These are phyloP conservation scores for Rhinatrema bivittatum DNA, from an alignment of 2,797 vertebrate species.

Conservation along the genomic window DNA sequence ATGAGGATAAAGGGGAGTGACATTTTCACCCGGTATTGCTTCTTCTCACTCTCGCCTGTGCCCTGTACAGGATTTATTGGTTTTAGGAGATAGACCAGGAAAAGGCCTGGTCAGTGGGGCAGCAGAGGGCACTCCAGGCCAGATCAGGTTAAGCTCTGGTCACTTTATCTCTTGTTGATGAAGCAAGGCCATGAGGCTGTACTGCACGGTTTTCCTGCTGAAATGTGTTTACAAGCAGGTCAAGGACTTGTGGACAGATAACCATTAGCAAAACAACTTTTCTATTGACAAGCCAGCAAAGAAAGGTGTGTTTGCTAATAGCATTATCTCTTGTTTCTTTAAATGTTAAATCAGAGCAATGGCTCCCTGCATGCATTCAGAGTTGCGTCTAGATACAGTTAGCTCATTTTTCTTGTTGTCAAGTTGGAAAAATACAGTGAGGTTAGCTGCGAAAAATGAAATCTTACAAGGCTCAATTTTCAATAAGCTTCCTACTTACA, in stretches of 20 bases:
- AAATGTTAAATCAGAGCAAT: conserved; percentile 17
- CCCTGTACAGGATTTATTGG: too few species aligned
- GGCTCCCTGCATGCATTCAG: conserved; percentile 13
- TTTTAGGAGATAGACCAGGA: conserved; percentile 74
- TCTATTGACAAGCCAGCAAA: conserved; percentile 57
- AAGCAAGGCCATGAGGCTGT: conserved; percentile 80
- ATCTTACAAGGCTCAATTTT: not conserved
- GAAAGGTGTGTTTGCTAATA: conserved; percentile 49
- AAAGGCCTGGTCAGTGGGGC: conserved; percentile 74
- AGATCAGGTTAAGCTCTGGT: conserved; percentile 83
- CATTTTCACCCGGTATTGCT: too few species aligned
- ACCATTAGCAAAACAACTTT: conserved; percentile 87
- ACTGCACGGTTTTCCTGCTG: conserved; percentile 75
- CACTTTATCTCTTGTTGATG: conserved; percentile 91
- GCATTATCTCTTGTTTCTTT: conserved; percentile 43
- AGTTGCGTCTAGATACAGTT: too few species aligned
- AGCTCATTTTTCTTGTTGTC: too few species aligned
- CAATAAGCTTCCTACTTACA: not conserved
- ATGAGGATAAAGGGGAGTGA: too few species aligned
- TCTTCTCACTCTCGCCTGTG: too few species aligned
- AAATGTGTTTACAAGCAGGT: conserved; percentile 94
- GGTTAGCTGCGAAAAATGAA: too few species aligned
- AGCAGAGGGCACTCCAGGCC: conserved; percentile 91
- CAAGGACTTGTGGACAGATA: conserved; percentile 95
- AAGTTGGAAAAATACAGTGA: not conserved